Evolutionary conservation across 53 echinoderm and acorn worm species (phyloP), one percentile per base, ranked within the genome.

Genomic region (Crossaster papposus): DNA sequence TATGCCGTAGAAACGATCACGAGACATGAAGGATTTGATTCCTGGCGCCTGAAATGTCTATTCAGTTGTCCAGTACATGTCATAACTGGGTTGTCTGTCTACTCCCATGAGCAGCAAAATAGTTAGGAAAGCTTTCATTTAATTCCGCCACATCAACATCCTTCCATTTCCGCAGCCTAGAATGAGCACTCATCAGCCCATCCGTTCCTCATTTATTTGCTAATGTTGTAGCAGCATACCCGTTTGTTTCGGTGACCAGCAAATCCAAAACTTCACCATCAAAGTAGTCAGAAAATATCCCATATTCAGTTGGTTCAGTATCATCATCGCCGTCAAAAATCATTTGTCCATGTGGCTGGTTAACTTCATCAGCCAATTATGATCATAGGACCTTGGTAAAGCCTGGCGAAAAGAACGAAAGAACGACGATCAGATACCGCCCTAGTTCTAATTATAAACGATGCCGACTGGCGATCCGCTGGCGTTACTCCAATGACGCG

Each of bases 341-440:
- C 82, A 64, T 34, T 65, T 82, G 65, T 10, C 82, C 82, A 22
- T 82, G 82, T 14, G 64, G 82, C 29, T 82, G 82, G 65, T 31
- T 82, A 82, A 82, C 64, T 64, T 32, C 17, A 23, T 64, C 82
- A 82, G 36, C 82, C 82, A 64, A 65, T 64, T 31, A 30, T 64
- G 32, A 3, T 82, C 33, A 65, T 82, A 82, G 36, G 82, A 34
- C 82, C 36, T 82, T 65, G 4, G 82, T 1, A 82, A 82, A 23
- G 82, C 79, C 9, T 78, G n/a, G n/a, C n/a, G n/a, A n/a, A n/a
- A n/a, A n/a, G n/a, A n/a, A n/a, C n/a, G n/a, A n/a, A n/a, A n/a
- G n/a, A n/a, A n/a, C n/a, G 92, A 85, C 92, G 94, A 94, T 94
- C 94, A 94, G 94, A 94, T 94, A 92, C 94, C 92, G 92, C 89